Evolutionary conservation across 2,888 invertebrate genomes (phyloP).

Genomic region (Stenodera caucasica): DNA sequence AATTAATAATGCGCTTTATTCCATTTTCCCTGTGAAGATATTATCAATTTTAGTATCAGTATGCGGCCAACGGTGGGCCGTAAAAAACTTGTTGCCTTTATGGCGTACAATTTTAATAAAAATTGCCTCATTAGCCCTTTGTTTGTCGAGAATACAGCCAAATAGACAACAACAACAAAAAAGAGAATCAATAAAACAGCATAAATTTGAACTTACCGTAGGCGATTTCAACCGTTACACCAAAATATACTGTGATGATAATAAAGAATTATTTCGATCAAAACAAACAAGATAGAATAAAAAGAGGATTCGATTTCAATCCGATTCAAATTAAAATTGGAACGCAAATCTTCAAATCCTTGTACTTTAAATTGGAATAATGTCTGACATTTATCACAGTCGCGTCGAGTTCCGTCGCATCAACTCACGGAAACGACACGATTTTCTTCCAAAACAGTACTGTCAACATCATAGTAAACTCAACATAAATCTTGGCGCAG

Average conservation of each 20-base stretch:
- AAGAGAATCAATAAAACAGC: neutral
- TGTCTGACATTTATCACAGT: slow-evolving; percentile 40
- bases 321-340: slow-evolving; percentile 27
- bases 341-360: slow-evolving; percentile 25
- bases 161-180: neutral
- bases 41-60: neutral
- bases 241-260: neutral
- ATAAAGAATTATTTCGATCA: slow-evolving; percentile 15
- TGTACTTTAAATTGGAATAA: slow-evolving; percentile 29
- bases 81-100: neutral
- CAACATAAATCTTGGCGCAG: slow-evolving; percentile 3
- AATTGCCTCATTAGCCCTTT: neutral
- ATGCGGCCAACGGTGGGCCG: neutral
- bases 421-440: slow-evolving; percentile 30
- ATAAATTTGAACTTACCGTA: neutral
- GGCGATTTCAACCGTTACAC: neutral
- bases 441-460: slow-evolving; percentile 3
- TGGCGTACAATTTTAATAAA: neutral
- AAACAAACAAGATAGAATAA: no score
- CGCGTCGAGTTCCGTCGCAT: slow-evolving; percentile 30
- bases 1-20: neutral
- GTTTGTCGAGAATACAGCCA: neutral
- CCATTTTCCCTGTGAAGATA: neutral
- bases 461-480: neutral
- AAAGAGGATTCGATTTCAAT: slow-evolving; percentile 17